A percentile compares a stretch with the other conserved stretches of the same genome.
Evolutionary conservation across 2,888 invertebrate genomes (phyloP).

Genomic region (Leptinotarsa tumamoca): DNA sequence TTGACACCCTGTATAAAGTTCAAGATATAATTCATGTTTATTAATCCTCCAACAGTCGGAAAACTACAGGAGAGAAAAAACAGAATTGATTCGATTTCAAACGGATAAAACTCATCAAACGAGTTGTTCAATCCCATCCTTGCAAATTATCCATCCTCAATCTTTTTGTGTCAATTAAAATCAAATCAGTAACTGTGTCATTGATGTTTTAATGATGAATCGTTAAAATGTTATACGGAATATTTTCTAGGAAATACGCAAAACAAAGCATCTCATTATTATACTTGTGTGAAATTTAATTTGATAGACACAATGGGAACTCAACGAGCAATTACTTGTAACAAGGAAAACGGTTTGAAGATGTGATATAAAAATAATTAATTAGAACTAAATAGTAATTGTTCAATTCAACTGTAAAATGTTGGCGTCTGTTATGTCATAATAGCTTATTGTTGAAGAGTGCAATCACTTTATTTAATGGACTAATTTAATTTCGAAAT

Average conservation of each 20-base stretch:
- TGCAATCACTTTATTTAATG: neutral
- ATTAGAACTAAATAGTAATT: slow-evolving; percentile 49
- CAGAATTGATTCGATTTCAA: too few relatives aligned
- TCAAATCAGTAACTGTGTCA: slow-evolving; percentile 4
- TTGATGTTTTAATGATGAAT: neutral
- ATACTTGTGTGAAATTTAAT: slow-evolving; percentile 37
- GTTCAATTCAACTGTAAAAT: slow-evolving; percentile 40
- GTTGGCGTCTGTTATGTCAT: slow-evolving; percentile 37
- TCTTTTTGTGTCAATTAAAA: neutral
- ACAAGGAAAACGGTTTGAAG: slow-evolving; percentile 49
- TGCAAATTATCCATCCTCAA: neutral
- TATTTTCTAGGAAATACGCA: slow-evolving; percentile 29
- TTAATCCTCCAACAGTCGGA: too few relatives aligned
- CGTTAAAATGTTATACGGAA: slow-evolving; percentile 1
- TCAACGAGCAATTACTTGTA: slow-evolving; percentile 39
- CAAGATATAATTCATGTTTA: too few relatives aligned
- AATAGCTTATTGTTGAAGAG: slow-evolving; percentile 32
- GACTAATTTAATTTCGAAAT: neutral
- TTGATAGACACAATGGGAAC: slow-evolving; percentile 37
- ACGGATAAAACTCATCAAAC: too few relatives aligned
- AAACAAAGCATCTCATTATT: slow-evolving; percentile 28
- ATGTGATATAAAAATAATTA: slow-evolving; percentile 45
- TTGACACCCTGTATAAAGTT: too few relatives aligned
- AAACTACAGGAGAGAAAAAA: too few relatives aligned
- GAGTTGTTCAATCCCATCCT: too few relatives aligned